Conservation (phyloP, 2,113 vertebrate genomes). For the Taurulus bubalis region DNA sequence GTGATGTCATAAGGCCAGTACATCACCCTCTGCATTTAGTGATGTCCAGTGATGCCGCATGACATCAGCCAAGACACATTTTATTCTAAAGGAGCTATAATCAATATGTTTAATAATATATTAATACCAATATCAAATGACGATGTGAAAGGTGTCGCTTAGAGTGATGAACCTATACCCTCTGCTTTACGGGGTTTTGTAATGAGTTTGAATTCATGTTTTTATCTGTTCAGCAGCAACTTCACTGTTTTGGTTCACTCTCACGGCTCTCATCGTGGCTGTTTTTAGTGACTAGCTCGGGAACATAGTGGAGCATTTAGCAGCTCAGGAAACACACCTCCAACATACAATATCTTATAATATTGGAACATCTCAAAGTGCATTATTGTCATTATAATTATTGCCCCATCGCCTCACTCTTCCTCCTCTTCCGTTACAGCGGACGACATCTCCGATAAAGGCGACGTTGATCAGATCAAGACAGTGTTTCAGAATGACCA, state of each 20-base stretch:
- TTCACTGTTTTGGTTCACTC: no score
- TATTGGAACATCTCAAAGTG: not conserved
- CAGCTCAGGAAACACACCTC: no score
- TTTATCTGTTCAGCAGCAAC: no score
- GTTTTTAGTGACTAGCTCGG: no score
- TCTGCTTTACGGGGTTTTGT: no score
- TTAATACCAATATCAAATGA: not conserved
- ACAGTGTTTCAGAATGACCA: slow-evolving; percentile 82
- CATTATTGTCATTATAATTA: not conserved
- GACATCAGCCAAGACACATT: no score
- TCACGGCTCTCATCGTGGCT: no score
- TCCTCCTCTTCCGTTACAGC: slow-evolving; percentile 12
- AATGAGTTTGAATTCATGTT: no score
- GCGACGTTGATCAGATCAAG: slow-evolving; percentile 54
- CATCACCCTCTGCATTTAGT: not conserved
- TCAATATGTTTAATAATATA: not conserved
- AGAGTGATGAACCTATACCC: no score
- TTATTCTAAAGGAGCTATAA: not conserved
- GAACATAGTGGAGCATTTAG: no score
- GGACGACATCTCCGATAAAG: slow-evolving; percentile 28
- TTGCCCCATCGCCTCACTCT: not conserved
- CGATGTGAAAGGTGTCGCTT: not conserved
- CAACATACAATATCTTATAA: not conserved
- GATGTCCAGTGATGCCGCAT: not conserved
- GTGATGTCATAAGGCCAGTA: no score